phyloP scores from a whole-genome alignment of 2,888 invertebrate species.

The Pterostichus niger region DNA sequence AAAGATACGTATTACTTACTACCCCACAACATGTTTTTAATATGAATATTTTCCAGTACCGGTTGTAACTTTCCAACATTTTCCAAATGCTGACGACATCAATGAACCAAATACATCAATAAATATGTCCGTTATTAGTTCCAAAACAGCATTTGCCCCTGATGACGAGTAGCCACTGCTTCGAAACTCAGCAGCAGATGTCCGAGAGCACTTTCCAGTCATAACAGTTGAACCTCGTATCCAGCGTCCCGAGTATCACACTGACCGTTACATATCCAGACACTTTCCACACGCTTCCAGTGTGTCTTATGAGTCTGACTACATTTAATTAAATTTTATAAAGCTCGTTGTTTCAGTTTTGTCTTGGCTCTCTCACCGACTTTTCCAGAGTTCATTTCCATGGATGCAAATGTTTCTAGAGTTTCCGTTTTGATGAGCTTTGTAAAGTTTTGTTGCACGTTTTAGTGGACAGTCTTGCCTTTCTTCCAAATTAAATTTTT shows the following conservation, averaged over 20 bases:
- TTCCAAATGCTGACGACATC: too few relatives aligned
- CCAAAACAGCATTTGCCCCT: background rate
- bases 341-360: background rate
- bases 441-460: conserved; percentile 43
- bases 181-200: conserved; percentile 48
- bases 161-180: conserved; percentile 16
- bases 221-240: conserved; percentile 47
- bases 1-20: too few relatives aligned
- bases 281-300: conserved; percentile 18
- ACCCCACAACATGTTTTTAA: too few relatives aligned
- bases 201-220: conserved; percentile 59
- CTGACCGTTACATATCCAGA: conserved; percentile 36
- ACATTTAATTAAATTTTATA: conserved; percentile 62
- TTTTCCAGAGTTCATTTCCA: conserved; percentile 32
- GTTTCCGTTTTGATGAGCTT: conserved; percentile 50
- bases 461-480: conserved; percentile 45
- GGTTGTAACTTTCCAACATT: background rate
- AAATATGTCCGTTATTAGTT: background rate
- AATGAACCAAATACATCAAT: too few relatives aligned
- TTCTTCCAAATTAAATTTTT: conserved; percentile 48
- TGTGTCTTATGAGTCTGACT: conserved; percentile 59
- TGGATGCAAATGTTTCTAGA: conserved; percentile 49
- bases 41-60: too few relatives aligned
- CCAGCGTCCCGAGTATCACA: conserved; percentile 7
- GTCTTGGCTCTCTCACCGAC: conserved; percentile 28